Conservation (phyloP, 2,113 vertebrate species). For the Centropristis striata region DNA sequence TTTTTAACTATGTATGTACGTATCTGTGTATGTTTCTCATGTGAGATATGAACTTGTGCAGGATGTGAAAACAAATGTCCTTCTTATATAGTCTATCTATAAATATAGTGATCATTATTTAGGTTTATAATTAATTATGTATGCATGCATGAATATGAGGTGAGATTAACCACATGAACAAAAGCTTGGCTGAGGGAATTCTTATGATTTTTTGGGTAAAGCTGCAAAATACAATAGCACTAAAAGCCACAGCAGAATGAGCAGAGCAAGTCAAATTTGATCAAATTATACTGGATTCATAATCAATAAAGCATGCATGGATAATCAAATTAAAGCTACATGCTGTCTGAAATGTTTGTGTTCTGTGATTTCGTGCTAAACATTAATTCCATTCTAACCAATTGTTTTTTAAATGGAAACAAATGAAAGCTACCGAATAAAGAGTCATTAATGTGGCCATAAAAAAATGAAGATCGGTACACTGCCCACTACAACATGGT, state of each 20-base stretch:
- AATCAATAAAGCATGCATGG: constrained; percentile 21
- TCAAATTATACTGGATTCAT: constrained; percentile 1
- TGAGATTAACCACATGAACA: neutral
- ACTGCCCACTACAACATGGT: constrained; percentile 40
- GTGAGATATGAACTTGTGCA: neutral
- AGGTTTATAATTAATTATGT: neutral
- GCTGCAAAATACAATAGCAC: constrained; percentile 8
- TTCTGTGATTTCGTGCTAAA: constrained; percentile 12
- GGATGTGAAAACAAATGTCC: neutral
- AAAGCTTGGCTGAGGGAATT: neutral
- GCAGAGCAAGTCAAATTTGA: constrained; percentile 12
- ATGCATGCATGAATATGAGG: neutral
- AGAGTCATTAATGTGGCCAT: constrained; percentile 41
- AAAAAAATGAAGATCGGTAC: constrained; percentile 29
- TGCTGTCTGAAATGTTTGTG: constrained; percentile 23
- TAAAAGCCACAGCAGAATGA: neutral
- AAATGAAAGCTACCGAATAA: constrained; percentile 47
- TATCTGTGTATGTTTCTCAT: neutral
- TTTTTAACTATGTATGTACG: too few species aligned
- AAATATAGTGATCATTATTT: neutral
- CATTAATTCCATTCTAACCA: constrained; percentile 18
- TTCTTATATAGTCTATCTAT: neutral
- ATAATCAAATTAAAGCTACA: constrained; percentile 27
- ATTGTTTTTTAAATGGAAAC: constrained; percentile 32
- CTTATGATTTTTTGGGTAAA: neutral